Evolutionary conservation across 2,113 vertebrate species (phyloP).

Genomic region (Seriola dumerili): DNA sequence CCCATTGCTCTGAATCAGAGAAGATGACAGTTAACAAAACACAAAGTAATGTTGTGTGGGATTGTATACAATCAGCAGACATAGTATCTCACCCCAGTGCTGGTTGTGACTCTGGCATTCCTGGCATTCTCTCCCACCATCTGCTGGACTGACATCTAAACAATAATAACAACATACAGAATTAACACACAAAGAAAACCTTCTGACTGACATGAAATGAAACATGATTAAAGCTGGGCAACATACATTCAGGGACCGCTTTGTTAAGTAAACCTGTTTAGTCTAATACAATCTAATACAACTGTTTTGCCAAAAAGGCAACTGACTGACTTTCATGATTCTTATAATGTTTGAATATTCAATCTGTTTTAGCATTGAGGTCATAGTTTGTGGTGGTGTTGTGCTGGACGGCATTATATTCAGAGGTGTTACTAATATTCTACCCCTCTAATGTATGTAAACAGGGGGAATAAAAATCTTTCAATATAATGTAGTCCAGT

Average conservation of each 20-base stretch:
- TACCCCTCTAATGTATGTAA: neutral
- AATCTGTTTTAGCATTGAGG: neutral
- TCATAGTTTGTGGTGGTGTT: neutral
- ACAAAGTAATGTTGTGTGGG: too few relatives aligned
- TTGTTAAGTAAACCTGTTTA: neutral
- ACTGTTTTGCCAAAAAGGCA: neutral
- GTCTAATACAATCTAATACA: neutral
- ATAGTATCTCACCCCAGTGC: slow-evolving; percentile 81
- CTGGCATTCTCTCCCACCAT: slow-evolving; percentile 87
- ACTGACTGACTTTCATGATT: neutral
- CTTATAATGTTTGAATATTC: neutral
- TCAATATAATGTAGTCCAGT: neutral
- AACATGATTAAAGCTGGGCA: neutral
- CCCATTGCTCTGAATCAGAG: slow-evolving; percentile 83
- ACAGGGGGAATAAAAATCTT: neutral
- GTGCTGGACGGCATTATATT: neutral
- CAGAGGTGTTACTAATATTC: neutral
- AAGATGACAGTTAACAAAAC: neutral
- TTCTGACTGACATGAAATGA: neutral
- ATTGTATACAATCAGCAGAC: neutral
- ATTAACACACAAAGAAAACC: neutral
- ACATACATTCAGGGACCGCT: neutral
- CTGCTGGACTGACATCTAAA: slow-evolving; percentile 86
- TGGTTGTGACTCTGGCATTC: slow-evolving; percentile 84
- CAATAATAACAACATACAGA: slow-evolving; percentile 33